Evolutionary conservation across 2,113 vertebrate species (phyloP).

Genomic region (Oplegnathus fasciatus): DNA sequence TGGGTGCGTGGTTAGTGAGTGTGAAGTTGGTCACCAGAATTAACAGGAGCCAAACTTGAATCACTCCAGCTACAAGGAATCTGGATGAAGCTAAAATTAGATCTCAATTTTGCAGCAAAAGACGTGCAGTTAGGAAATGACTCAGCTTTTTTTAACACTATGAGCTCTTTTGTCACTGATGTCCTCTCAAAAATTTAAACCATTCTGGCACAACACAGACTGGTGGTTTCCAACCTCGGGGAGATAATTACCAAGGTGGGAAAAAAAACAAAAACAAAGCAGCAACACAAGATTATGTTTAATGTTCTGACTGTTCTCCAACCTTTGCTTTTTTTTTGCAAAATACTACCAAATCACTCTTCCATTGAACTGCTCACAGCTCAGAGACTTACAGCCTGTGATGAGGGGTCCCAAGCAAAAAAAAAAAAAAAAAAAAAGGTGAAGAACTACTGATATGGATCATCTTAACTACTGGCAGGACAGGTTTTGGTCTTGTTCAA

Average conservation of each 20-base stretch:
- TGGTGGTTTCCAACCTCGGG: not conserved
- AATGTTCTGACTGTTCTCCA: not conserved
- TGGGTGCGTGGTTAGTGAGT: not conserved
- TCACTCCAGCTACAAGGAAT: not conserved
- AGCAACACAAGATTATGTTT: not conserved
- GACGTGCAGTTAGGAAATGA: slow-evolving; percentile 12
- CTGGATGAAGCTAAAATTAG: not conserved
- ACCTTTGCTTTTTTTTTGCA: not conserved
- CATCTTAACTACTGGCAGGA: too few species aligned
- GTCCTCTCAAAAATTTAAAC: not conserved
- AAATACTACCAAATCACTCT: not conserved
- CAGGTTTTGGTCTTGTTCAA: not conserved
- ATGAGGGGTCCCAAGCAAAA: too few species aligned
- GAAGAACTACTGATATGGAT: not conserved
- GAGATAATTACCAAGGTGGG: not conserved
- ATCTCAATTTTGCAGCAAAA: not conserved
- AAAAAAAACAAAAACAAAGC: too few species aligned
- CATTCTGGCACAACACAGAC: not conserved
- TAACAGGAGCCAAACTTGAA: not conserved
- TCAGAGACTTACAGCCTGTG: not conserved
- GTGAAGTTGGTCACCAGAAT: not conserved
- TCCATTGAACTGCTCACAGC: not conserved
- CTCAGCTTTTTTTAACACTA: slow-evolving; percentile 28
- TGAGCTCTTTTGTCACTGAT: not conserved
- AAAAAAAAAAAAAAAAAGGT: too few species aligned